Percentiles rank a stretch among this genome's conserved stretches.
These are phyloP conservation scores for Guaruba guarouba DNA, from an alignment of 2,113 vertebrate species.

Conservation along the genomic window DNA sequence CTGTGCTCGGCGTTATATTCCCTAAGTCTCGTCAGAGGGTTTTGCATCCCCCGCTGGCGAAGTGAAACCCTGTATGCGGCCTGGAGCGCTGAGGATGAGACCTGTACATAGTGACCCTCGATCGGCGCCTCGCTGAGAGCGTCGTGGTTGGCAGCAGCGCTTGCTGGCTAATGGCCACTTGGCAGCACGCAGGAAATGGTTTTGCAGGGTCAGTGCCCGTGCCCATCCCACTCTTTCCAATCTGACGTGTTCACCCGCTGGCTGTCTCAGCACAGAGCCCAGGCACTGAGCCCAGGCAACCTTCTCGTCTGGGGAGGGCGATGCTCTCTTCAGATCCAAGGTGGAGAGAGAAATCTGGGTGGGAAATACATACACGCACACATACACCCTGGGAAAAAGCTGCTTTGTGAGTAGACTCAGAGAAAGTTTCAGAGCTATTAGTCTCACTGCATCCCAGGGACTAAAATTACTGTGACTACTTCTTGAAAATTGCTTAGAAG, in stretches of 20 bases:
- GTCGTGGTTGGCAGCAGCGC: neutral
- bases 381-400: neutral
- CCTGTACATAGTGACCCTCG: neutral
- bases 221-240: accelerated
- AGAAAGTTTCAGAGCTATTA: neutral
- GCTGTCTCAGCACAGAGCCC: neutral
- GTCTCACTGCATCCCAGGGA: neutral
- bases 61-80: accelerated
- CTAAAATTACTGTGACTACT: neutral
- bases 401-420: neutral
- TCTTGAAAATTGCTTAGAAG: neutral
- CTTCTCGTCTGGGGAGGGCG: neutral
- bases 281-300: accelerated
- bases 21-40: accelerated
- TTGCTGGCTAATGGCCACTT: neutral
- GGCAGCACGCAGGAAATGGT: accelerated
- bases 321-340: neutral
- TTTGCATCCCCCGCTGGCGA: neutral
- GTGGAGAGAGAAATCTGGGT: neutral
- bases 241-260: accelerated
- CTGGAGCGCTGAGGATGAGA: neutral
- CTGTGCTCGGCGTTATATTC: accelerated
- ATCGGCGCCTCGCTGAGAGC: accelerated
- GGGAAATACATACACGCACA: accelerated
- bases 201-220: accelerated